Percentiles rank a stretch among this genome's conserved stretches.
These are phyloP conservation scores for Xanthia togata DNA, from an alignment of 2,888 invertebrate genomes.

Conservation along the genomic window DNA sequence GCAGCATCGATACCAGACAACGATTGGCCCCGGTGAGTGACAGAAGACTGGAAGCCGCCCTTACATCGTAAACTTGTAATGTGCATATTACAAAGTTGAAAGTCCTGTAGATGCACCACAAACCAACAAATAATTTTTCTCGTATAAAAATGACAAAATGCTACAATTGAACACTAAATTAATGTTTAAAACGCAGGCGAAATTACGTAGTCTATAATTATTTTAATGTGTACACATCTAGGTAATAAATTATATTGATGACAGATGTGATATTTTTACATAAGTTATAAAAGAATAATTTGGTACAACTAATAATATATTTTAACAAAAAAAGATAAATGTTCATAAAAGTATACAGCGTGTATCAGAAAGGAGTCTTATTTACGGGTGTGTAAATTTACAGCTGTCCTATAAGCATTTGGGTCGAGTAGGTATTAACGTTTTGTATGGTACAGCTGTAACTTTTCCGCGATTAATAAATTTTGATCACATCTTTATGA, in stretches of 20 bases:
- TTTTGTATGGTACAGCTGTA: neutral
- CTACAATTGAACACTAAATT: slow-evolving; percentile 21
- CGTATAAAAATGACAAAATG: slow-evolving; percentile 57
- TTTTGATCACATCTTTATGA: no score
- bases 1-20: no score
- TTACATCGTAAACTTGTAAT: no score
- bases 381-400: no score
- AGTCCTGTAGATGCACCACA: slow-evolving; percentile 36
- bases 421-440: neutral
- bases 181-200: slow-evolving; percentile 24
- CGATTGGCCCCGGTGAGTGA: no score
- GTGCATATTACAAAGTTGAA: neutral
- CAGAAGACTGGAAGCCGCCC: no score
- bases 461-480: no score
- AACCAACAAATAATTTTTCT: slow-evolving; percentile 12
- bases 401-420: neutral
- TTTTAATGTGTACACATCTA: slow-evolving; percentile 8
- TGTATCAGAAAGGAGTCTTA: no score
- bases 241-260: slow-evolving; percentile 3
- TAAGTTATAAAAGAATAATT: neutral
- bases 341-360: no score
- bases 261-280: neutral
- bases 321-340: no score
- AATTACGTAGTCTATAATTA: slow-evolving; percentile 42
- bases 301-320: no score